These are phyloP conservation scores for Chionis minor DNA, from an alignment of 2,113 vertebrate genomes.

Conservation along the genomic window DNA sequence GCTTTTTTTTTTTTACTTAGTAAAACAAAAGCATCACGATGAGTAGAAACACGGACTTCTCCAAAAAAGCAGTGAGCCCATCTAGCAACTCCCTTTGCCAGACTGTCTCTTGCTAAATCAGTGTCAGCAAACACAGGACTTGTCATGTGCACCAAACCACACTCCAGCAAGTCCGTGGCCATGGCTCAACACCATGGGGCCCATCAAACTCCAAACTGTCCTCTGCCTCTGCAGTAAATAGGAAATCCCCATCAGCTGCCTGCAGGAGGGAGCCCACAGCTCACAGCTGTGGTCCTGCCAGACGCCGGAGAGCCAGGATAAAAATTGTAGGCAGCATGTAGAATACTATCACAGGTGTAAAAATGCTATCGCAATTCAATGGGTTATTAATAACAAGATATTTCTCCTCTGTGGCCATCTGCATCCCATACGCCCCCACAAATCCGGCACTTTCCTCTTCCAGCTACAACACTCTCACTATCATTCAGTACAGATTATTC, in stretches of 20 bases:
- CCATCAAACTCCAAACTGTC: neutral
- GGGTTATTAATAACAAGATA: neutral
- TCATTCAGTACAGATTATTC: neutral
- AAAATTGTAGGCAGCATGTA: rapidly evolving
- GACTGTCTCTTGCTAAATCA: neutral
- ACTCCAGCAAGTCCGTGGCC: rapidly evolving
- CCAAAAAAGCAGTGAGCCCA: neutral
- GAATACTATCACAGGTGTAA: neutral
- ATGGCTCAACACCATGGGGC: rapidly evolving
- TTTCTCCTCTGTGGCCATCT: constrained; percentile 9
- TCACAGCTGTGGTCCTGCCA: neutral
- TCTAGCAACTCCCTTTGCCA: neutral
- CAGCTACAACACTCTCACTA: neutral
- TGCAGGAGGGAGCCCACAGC: neutral
- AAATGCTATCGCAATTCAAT: neutral
- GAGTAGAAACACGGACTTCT: neutral
- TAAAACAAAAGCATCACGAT: rapidly evolving
- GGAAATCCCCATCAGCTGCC: neutral
- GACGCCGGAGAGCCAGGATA: rapidly evolving
- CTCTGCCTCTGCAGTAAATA: neutral
- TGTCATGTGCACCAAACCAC: neutral
- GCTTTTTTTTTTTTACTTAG: neutral
- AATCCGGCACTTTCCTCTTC: neutral
- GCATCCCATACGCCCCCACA: neutral
- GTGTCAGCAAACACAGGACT: neutral